These are phyloP conservation scores for Pangasianodon hypophthalmus DNA, from an alignment of 2,113 vertebrate species.

Conservation along the genomic window DNA sequence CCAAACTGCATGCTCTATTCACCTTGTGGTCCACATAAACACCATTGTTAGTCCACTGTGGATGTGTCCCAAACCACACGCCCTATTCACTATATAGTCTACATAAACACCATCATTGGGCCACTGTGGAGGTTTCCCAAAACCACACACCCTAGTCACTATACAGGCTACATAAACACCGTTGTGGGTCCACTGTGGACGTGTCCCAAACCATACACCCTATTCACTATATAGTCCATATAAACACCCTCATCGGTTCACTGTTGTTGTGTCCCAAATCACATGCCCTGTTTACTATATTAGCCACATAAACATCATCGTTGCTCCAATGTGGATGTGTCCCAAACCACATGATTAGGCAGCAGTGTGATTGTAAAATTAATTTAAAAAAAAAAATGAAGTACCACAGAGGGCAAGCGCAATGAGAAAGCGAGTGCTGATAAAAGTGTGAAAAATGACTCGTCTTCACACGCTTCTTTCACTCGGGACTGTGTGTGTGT, in stretches of 20 bases:
- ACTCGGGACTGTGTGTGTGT: constrained; percentile 58
- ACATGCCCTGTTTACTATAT: background rate
- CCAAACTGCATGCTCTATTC: background rate
- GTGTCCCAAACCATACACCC: background rate
- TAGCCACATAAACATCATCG: background rate
- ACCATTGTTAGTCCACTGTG: background rate
- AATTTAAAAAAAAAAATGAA: background rate
- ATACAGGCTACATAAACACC: background rate
- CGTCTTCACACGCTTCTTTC: constrained; percentile 70
- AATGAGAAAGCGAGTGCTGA: constrained; percentile 66
- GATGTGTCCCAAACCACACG: background rate
- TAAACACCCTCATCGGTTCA: background rate
- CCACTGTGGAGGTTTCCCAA: background rate
- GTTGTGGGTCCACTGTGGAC: background rate
- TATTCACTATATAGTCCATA: background rate
- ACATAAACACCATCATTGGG: background rate
- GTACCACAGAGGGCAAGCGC: constrained; percentile 50
- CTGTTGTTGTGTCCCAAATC: background rate
- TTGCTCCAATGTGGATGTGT: background rate
- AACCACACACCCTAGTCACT: background rate
- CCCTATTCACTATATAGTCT: background rate
- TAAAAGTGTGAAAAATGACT: constrained; percentile 66
- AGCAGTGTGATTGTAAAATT: background rate
- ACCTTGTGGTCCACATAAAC: background rate
- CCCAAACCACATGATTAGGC: background rate